Base-by-base conservation (phyloP, 1,140 invertebrate genomes). In the Aphaenogaster ashmeadi region DNA sequence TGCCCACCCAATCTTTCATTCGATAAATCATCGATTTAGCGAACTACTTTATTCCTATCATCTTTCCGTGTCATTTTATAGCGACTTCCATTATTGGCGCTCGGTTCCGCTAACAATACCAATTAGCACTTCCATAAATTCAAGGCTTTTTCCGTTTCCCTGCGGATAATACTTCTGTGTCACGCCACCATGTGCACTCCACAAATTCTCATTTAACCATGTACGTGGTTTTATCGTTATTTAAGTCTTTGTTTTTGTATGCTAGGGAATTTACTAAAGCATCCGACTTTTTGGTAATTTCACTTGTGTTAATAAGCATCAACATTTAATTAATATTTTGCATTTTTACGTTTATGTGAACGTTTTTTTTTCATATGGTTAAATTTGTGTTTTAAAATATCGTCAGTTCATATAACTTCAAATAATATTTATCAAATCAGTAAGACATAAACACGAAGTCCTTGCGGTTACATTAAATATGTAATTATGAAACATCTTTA, bases 81-180 rank as follows among this genome's bases (percentile, higher is more conserved):
- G 69, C 67, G 67, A 83, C 71, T 69, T 44, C 54, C 71, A 84
- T 84, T 84, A 84, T 84, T 84, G 54, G 69, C 67, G 67, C 69
- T 21, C 18, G n/a, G 33, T 38, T 50, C 54, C 27, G 33, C 80
- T 75, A 84, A 84, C 69, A 84, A 84, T 84, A 84, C 80, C 80
- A 84, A 84, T 84, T 84, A 84, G 41, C 80, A 84, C 80, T 84
- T 84, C 69, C 80, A 84, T 84, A 84, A 84, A 84, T 84, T 84
- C 41, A 56, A 50, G 41, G 54, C 69, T 84, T 84, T 84, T 84
- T 75, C 80, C 80, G 80, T 84, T 83, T 84, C 27, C 69, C 72
- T 72, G 41, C 41, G 54, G 69, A 84, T 84, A 84, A 84, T 84
- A 84, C 80, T 75, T 84, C 69, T 84, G 69, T 84, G 80, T 84